phyloP scores from a whole-genome alignment of 1,140 invertebrate species.

The Caenorhabditis briggsae region DNA sequence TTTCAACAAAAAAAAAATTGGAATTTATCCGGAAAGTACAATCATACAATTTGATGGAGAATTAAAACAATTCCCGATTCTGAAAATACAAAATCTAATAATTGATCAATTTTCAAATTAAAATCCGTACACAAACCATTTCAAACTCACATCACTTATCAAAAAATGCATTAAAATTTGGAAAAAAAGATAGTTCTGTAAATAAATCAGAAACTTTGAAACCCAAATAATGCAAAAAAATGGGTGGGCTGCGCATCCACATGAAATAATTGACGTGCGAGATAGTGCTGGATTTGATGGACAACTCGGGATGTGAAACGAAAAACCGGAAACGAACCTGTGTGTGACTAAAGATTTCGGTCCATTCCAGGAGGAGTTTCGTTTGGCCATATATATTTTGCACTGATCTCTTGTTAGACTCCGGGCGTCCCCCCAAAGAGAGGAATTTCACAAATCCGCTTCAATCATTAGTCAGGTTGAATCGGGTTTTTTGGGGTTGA shows the following conservation, averaged over 20 bases:
- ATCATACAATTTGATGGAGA: background rate
- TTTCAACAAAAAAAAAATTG: background rate
- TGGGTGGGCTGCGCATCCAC: background rate
- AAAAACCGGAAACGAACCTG: constrained; percentile 47
- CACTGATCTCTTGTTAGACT: constrained; percentile 49
- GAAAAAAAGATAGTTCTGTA: background rate
- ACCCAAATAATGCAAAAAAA: constrained; percentile 31
- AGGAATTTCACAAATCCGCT: constrained; percentile 15
- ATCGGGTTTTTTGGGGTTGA: constrained; percentile 31
- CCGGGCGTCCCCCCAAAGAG: background rate
- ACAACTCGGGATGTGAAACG: constrained; percentile 16
- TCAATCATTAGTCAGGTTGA: constrained; percentile 43
- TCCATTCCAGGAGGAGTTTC: constrained; percentile 1
- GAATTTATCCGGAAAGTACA: background rate
- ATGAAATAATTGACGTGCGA: constrained; percentile 45
- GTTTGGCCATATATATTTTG: background rate
- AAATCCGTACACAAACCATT: background rate
- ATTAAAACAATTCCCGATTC: background rate
- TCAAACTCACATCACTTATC: background rate
- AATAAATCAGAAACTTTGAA: constrained; percentile 24
- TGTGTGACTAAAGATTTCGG: constrained; percentile 23
- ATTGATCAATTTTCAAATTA: background rate
- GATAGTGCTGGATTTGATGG: constrained; percentile 26
- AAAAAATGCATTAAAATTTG: background rate
- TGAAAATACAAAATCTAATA: background rate